A percentile compares a stretch with the other conserved stretches of the same genome.
phyloP scores from a whole-genome alignment of 2,113 vertebrate genomes.

The Scopus umbretta region DNA sequence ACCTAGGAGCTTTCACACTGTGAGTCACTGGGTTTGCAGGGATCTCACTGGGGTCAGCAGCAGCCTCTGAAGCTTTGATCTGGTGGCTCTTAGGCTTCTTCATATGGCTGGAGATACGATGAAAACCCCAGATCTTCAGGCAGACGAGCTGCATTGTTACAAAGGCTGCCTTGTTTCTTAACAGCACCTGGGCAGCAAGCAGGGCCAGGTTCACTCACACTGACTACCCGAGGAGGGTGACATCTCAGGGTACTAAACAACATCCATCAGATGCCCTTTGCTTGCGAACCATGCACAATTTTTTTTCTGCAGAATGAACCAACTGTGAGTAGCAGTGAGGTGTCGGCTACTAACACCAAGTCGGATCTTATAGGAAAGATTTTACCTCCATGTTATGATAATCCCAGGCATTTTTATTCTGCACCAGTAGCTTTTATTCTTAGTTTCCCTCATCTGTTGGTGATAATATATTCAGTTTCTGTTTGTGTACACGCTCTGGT shows the following conservation, averaged over 20 bases:
- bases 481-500: not conserved
- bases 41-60: not conserved
- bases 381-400: not conserved
- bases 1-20: not conserved
- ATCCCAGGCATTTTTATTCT: not conserved
- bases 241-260: not conserved
- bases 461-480: not conserved
- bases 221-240: not conserved
- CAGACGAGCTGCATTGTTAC: not conserved
- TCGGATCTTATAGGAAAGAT: not conserved
- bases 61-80: not conserved
- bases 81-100: not conserved
- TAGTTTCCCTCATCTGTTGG: not conserved
- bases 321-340: not conserved
- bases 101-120: accelerated
- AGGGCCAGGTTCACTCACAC: not conserved
- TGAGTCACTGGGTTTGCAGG: not conserved
- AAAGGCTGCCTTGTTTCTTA: not conserved
- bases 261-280: not conserved
- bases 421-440: not conserved
- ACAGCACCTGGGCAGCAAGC: not conserved
- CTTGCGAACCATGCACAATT: not conserved
- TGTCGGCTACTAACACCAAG: not conserved
- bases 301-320: not conserved
- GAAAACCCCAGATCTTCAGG: not conserved